Percentiles rank a stretch among this genome's conserved stretches.
phyloP scores from a whole-genome alignment of 2,797 vertebrate genomes.

The Coilia nasus region DNA sequence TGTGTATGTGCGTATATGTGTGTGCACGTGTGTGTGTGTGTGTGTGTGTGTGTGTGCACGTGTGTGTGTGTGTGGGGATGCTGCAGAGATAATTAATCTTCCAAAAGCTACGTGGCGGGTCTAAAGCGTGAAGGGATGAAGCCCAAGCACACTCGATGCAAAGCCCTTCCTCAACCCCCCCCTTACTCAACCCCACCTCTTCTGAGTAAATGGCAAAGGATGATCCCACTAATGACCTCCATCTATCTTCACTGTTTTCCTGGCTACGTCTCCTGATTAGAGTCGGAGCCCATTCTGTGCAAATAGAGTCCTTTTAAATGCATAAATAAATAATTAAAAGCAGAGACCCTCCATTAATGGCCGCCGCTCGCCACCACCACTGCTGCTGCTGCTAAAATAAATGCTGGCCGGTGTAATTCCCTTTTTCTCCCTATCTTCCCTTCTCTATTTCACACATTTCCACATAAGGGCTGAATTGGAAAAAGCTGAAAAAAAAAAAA shows the following conservation, averaged over 20 bases:
- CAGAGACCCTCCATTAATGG: slow-evolving; percentile 8
- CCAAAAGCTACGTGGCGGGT: slow-evolving; percentile 13
- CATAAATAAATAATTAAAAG: slow-evolving; percentile 21
- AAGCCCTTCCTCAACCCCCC: neutral
- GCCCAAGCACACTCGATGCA: neutral
- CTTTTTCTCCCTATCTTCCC: neutral
- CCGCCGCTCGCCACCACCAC: neutral
- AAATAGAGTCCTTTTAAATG: slow-evolving; percentile 25
- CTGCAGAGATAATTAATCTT: slow-evolving; percentile 19
- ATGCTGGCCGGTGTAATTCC: slow-evolving; percentile 6
- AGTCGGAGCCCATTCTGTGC: slow-evolving; percentile 42
- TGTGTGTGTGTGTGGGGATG: neutral
- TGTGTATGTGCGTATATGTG: neutral
- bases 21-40: too few species aligned
- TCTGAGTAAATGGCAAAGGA: slow-evolving; percentile 55
- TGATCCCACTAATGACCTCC: slow-evolving; percentile 68
- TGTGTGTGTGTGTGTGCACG: too few species aligned
- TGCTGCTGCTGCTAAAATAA: neutral
- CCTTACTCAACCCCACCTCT: slow-evolving; percentile 52
- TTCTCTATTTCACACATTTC: neutral
- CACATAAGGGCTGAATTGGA: neutral
- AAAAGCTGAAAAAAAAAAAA: neutral
- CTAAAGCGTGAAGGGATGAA: neutral
- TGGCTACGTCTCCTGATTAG: slow-evolving; percentile 71
- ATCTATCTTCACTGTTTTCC: slow-evolving; percentile 68